Evolutionary conservation across 1,140 invertebrate species (phyloP).

Genomic region (Drosophila parvula): DNA sequence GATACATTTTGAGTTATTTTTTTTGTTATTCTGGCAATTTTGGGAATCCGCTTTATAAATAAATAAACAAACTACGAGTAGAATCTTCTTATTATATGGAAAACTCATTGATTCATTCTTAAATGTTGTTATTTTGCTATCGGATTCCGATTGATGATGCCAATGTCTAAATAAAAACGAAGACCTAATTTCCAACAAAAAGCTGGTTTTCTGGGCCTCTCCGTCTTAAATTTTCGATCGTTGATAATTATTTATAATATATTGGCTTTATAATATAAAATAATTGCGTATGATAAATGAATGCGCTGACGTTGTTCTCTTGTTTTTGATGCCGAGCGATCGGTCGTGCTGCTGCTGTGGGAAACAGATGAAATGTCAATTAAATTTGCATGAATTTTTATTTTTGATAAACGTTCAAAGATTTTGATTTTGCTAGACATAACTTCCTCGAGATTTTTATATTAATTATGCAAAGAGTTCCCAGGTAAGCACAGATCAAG

Average conservation of each 20-base stretch:
- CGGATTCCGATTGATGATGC: constrained; percentile 61
- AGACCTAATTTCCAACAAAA: constrained; percentile 71
- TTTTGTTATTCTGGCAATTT: constrained; percentile 28
- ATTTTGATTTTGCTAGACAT: not conserved
- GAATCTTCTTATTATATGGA: constrained; percentile 20
- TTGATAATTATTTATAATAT: constrained; percentile 48
- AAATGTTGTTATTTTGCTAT: constrained; percentile 36
- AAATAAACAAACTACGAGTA: constrained; percentile 33
- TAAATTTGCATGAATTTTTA: constrained; percentile 24
- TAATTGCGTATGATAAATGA: constrained; percentile 50
- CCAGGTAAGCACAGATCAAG: not conserved
- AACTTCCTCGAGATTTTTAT: constrained; percentile 13
- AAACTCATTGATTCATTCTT: constrained; percentile 62
- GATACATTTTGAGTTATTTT: constrained; percentile 12
- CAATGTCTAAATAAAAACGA: constrained; percentile 78
- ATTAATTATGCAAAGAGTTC: constrained; percentile 5
- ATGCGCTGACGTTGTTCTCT: constrained; percentile 20
- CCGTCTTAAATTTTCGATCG: constrained; percentile 24
- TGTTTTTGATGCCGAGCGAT: constrained; percentile 21
- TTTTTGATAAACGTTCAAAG: constrained; percentile 14
- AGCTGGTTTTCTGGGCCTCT: constrained; percentile 59
- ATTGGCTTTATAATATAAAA: constrained; percentile 27
- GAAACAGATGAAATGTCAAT: constrained; percentile 36
- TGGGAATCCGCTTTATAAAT: constrained; percentile 30
- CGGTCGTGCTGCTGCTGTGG: constrained; percentile 27